A percentile compares a stretch with the other conserved stretches of the same genome.
Evolutionary conservation across 1,140 invertebrate species (phyloP).

Genomic region (Sarcophaga peregrina): DNA sequence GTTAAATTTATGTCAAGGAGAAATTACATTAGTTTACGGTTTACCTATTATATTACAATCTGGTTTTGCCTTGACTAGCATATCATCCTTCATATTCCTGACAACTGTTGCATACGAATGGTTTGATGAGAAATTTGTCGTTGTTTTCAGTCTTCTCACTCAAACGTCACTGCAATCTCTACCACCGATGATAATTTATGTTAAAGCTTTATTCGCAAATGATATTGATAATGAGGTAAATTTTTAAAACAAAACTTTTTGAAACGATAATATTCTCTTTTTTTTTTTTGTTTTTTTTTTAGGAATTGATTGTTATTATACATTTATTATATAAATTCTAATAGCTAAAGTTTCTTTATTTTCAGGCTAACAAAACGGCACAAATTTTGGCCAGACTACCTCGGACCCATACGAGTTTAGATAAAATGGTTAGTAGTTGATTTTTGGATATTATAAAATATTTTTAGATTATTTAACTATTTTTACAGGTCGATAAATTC

Average conservation of each 20-base stretch:
- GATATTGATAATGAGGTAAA: conserved; percentile 27
- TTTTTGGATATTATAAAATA: conserved; percentile 20
- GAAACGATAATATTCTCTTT: background rate
- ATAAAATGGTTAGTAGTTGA: conserved; percentile 57
- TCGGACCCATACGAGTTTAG: conserved; percentile 54
- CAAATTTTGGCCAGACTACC: conserved; percentile 60
- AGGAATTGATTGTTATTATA: too few relatives aligned
- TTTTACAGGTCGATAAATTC: conserved; percentile 59
- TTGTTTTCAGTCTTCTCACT: background rate
- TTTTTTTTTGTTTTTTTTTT: background rate
- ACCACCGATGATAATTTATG: conserved; percentile 17
- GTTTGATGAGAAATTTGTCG: background rate
- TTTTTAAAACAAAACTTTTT: background rate
- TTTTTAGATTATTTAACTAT: conserved; percentile 22
- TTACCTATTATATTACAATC: conserved; percentile 27
- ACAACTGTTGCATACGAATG: background rate
- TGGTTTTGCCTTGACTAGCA: background rate
- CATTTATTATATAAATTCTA: background rate
- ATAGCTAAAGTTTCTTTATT: conserved; percentile 44
- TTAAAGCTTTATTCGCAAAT: conserved; percentile 26
- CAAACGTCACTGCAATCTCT: background rate
- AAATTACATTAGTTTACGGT: conserved; percentile 28
- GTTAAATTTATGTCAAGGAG: background rate
- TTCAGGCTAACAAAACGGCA: conserved; percentile 61
- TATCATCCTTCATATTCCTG: background rate